These are phyloP conservation scores for Steromphala cineraria DNA, from an alignment of 2,888 invertebrate genomes.

Conservation along the genomic window DNA sequence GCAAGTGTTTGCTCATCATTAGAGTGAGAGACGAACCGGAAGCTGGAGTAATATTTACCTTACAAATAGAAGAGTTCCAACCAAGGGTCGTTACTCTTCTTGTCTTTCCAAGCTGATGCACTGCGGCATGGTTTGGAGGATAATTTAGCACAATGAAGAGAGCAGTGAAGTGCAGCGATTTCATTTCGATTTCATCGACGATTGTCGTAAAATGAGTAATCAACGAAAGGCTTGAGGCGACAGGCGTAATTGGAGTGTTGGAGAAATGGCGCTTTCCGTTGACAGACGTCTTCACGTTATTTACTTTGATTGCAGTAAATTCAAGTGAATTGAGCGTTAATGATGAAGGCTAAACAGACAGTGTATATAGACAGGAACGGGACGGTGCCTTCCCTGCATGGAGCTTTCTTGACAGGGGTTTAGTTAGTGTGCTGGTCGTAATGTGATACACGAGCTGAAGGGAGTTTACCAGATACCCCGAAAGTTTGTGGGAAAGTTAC, in stretches of 20 bases:
- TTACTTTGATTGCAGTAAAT: neutral
- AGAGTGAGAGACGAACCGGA: neutral
- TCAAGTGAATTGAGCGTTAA: neutral
- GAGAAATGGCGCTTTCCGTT: neutral
- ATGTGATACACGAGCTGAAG: too few relatives aligned
- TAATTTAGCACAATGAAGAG: neutral
- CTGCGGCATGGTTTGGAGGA: neutral
- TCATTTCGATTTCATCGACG: neutral
- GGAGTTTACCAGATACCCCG: too few relatives aligned
- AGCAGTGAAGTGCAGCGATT: neutral
- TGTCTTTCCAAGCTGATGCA: neutral
- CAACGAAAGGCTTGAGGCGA: neutral
- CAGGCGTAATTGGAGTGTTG: neutral
- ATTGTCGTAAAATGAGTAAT: conserved; percentile 10
- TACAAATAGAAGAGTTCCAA: neutral
- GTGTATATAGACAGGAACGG: neutral
- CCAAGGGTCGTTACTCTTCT: neutral
- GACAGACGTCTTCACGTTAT: neutral
- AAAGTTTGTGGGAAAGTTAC: too few relatives aligned
- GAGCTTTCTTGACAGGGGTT: too few relatives aligned
- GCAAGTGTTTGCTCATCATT: neutral
- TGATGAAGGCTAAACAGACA: neutral
- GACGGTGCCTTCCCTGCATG: too few relatives aligned
- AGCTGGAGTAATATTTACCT: neutral
- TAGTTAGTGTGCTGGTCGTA: too few relatives aligned